These are phyloP conservation scores for Leptinotarsa defecta DNA, from an alignment of 1,140 invertebrate species.

Conservation along the genomic window DNA sequence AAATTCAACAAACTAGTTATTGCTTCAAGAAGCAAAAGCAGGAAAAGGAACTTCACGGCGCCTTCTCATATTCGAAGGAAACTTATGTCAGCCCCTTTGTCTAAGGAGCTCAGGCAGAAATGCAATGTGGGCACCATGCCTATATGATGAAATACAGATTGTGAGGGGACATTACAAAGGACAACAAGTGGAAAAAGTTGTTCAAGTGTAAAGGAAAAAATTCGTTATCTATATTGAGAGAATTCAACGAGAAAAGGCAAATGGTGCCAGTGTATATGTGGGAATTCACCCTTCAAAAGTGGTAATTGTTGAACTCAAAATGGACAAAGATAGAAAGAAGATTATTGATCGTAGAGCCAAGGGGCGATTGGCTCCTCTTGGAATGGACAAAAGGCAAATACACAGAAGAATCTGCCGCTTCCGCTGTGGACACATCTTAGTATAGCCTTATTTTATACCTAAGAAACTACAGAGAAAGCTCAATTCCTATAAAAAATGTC, in stretches of 20 bases:
- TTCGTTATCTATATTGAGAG: constrained; percentile 98
- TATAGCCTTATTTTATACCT: constrained; percentile 49
- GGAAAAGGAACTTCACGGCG: constrained; percentile 97
- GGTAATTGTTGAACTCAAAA: constrained; percentile 97
- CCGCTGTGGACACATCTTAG: constrained; percentile 60
- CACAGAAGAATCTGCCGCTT: constrained; percentile 86
- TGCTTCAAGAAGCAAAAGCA: constrained; percentile 93
- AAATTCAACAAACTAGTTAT: constrained; percentile 95
- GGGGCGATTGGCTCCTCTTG: constrained; percentile 86
- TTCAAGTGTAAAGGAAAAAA: constrained; percentile 98
- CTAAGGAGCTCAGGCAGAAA: constrained; percentile 95
- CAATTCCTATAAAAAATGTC: no score
- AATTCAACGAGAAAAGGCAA: constrained; percentile 98
- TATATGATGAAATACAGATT: constrained; percentile 95
- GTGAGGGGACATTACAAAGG: constrained; percentile 98
- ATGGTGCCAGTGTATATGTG: constrained; percentile 96
- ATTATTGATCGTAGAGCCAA: constrained; percentile 95
- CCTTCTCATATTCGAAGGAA: constrained; percentile 95
- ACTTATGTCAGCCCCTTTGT: constrained; percentile 98
- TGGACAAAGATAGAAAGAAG: constrained; percentile 97
- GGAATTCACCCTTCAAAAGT: constrained; percentile 64
- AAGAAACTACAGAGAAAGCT: constrained; percentile 55
- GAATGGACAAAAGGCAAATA: constrained; percentile 99
- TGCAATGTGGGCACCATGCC: constrained; percentile 98
- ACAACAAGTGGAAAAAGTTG: constrained; percentile 97